Evolutionary conservation across 2,113 vertebrate species (phyloP), one percentile per base, ranked within the genome.

Genomic region (Pseudopipra pipra): DNA sequence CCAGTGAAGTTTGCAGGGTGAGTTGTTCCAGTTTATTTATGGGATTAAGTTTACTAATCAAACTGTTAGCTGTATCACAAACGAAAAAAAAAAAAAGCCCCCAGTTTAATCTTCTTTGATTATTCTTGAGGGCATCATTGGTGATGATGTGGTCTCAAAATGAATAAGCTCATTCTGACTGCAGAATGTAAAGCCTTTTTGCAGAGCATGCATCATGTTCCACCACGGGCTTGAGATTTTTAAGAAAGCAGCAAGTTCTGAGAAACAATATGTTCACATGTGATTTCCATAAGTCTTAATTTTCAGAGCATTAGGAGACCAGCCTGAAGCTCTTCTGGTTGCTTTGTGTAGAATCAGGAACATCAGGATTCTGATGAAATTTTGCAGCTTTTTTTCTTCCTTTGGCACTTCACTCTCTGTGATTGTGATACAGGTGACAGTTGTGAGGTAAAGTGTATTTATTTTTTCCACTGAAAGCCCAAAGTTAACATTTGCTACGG

Each of bases 301-400:
- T 95, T 97, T 90, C 77, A 68, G 46, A 96, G 37, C 90, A 66
- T 93, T 92, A 95, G 86, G 96, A 81, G 70, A 78, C 44, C 70
- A 93, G 88, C 95, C 91, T 89, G 92, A 79, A 96, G 93, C 88
- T 87, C 56, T 90, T 96, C 71, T 93, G 41, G 37, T 28, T 81
- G 76, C 44, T 89, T 87, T 92, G 73, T 68, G 52, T 87, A 76
- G 87, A 77, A 94, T 70, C 31, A 33, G 49, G 80, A 90, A 82
- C 83, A 76, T 95, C 35, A 85, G 92, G 83, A 46, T 90, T 90
- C 89, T 89, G 73, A 93, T 54, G 76, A 94, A 86, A 75, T 78
- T 94, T 82, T 89, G 28, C 4, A 3, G 41, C 23, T 28, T 73
- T 65, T 79, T 75, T 37, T 17, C 14, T 8, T 93, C 68, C 79